phyloP scores from a whole-genome alignment of 2,888 invertebrate genomes.

The Cantharis rufa region DNA sequence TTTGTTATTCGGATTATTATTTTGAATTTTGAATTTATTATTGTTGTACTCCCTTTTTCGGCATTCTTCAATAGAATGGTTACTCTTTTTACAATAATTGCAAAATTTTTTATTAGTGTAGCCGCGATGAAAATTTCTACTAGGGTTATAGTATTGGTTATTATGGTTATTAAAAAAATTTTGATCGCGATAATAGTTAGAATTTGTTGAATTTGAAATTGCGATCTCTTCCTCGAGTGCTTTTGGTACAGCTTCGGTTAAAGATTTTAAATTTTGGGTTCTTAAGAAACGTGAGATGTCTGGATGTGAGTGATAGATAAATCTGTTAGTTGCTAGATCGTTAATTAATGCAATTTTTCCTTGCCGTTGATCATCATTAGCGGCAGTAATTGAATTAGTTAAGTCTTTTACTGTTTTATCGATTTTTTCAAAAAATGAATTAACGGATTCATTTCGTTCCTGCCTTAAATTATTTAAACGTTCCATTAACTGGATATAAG shows the following conservation, averaged over 20 bases:
- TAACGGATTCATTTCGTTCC: background rate
- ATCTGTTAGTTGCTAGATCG: background rate
- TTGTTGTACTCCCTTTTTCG: background rate
- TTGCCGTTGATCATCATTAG: background rate
- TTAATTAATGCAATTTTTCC: background rate
- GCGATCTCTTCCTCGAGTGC: background rate
- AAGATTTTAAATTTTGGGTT: background rate
- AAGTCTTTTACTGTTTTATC: background rate
- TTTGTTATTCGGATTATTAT: background rate
- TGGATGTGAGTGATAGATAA: background rate
- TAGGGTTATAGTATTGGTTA: too few species aligned
- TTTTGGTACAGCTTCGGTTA: background rate
- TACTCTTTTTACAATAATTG: background rate
- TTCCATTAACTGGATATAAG: background rate
- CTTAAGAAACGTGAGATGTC: background rate
- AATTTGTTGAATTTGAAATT: background rate
- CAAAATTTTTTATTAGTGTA: background rate
- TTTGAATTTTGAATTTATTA: background rate
- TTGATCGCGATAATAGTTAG: background rate
- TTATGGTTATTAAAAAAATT: background rate
- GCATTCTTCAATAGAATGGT: background rate
- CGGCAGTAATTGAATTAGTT: background rate
- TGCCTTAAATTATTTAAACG: background rate
- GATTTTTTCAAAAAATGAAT: background rate
- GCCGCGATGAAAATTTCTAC: background rate